Evolutionary conservation across 2,888 invertebrate species (phyloP).

Genomic region (Tetrapedia diversipes): DNA sequence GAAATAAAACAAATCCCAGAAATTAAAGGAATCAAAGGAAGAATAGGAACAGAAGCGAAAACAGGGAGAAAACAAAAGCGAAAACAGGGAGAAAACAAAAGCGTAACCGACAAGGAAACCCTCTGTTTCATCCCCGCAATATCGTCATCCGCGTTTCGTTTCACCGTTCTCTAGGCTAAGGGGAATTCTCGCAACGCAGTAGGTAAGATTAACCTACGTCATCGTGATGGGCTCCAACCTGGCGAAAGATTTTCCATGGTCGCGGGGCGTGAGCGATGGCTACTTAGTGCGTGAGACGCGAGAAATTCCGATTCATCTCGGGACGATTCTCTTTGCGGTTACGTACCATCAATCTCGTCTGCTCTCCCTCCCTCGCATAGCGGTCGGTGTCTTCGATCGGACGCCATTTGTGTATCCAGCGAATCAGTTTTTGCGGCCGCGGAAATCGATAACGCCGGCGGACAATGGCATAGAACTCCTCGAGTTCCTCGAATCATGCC

Average conservation of each 20-base stretch:
- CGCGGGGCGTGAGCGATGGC: constrained; percentile 10
- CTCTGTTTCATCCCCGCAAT: constrained; percentile 6
- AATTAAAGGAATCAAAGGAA: background rate
- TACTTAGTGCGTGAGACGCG: constrained; percentile 38
- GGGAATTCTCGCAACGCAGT: constrained; percentile 26
- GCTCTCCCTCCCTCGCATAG: background rate
- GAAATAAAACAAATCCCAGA: background rate
- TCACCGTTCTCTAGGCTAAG: constrained; percentile 19
- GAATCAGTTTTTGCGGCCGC: background rate
- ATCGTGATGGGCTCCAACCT: constrained; percentile 19
- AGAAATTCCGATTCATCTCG: constrained; percentile 41
- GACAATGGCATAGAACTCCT: background rate
- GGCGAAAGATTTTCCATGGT: constrained; percentile 26
- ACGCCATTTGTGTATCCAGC: constrained; percentile 20
- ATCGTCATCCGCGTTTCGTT: constrained; percentile 40
- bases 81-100: constrained; percentile 37
- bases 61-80: constrained; percentile 18
- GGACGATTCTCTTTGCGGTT: constrained; percentile 28
- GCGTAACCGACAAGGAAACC: constrained; percentile 27
- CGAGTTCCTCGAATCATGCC: background rate
- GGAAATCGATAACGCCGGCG: background rate
- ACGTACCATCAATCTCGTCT: constrained; percentile 38
- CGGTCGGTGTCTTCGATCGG: constrained; percentile 20
- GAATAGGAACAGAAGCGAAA: background rate
- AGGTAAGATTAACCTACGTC: constrained; percentile 42